A percentile compares a stretch with the other conserved stretches of the same genome.
Evolutionary conservation across 2,888 invertebrate species (phyloP).

Genomic region (Eurois occulta): DNA sequence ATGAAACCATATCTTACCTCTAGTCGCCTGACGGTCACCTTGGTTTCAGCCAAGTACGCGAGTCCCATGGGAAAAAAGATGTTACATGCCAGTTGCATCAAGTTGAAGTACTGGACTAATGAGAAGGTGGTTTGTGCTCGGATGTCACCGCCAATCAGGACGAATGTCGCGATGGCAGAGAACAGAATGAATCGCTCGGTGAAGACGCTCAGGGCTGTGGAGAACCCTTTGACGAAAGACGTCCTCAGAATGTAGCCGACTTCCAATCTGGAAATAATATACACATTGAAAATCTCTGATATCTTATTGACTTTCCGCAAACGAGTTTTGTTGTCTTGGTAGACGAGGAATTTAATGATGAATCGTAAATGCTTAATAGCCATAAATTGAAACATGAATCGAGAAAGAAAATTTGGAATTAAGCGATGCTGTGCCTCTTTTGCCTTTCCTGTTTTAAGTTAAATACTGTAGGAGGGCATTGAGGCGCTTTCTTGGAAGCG

Average conservation of each 20-base stretch:
- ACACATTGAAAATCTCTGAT: background rate
- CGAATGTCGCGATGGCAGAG: constrained; percentile 94
- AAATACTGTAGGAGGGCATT: no score
- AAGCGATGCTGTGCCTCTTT: background rate
- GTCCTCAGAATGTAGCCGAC: constrained; percentile 91
- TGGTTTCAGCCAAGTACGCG: constrained; percentile 91
- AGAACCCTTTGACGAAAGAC: constrained; percentile 92
- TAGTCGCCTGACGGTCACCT: constrained; percentile 91
- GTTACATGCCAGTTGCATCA: constrained; percentile 92
- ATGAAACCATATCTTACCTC: constrained; percentile 83
- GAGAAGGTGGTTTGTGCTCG: constrained; percentile 93
- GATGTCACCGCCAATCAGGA: constrained; percentile 91
- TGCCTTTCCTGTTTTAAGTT: background rate
- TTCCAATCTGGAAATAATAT: constrained; percentile 90
- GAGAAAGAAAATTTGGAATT: background rate
- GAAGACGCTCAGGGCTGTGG: constrained; percentile 93
- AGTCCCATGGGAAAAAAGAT: constrained; percentile 91
- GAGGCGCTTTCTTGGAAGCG: no score
- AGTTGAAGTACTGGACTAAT: constrained; percentile 94
- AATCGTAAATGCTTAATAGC: background rate
- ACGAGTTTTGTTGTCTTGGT: background rate
- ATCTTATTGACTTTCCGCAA: background rate
- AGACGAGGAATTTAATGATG: background rate
- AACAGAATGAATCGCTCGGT: constrained; percentile 96
- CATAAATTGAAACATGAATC: background rate